Percentiles rank a stretch among this genome's conserved stretches.
phyloP scores from a whole-genome alignment of 2,888 invertebrate genomes.

The Heliconius ethilla region DNA sequence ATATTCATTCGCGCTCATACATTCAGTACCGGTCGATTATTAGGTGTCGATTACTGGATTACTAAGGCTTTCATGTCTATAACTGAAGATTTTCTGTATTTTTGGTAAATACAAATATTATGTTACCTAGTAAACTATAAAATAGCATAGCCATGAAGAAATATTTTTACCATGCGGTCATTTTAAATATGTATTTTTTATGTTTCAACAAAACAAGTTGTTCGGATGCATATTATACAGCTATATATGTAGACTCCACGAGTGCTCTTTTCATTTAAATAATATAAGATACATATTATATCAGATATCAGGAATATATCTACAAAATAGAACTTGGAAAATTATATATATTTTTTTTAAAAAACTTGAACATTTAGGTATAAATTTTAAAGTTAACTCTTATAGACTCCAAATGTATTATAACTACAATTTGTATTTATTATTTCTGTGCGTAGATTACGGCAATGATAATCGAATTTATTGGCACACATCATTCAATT shows the following conservation, averaged over 20 bases:
- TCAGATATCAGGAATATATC: background rate
- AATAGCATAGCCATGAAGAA: no score
- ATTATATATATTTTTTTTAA: background rate
- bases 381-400: background rate
- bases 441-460: slow-evolving; percentile 22
- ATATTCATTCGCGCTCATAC: no score
- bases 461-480: slow-evolving; percentile 20
- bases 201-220: no score
- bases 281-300: background rate
- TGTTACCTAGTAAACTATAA: no score
- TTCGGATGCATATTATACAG: no score
- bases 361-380: background rate
- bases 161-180: no score
- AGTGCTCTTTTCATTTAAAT: background rate
- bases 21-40: no score
- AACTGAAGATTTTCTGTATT: no score
- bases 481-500: slow-evolving; percentile 15
- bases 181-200: no score
- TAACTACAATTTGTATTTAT: background rate
- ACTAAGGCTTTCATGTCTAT: no score
- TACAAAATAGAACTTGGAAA: background rate
- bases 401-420: background rate
- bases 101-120: no score
- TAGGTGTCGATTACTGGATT: no score
- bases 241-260: background rate